phyloP scores from a whole-genome alignment of 2,797 vertebrate genomes.

The Jordanella pulchra region DNA sequence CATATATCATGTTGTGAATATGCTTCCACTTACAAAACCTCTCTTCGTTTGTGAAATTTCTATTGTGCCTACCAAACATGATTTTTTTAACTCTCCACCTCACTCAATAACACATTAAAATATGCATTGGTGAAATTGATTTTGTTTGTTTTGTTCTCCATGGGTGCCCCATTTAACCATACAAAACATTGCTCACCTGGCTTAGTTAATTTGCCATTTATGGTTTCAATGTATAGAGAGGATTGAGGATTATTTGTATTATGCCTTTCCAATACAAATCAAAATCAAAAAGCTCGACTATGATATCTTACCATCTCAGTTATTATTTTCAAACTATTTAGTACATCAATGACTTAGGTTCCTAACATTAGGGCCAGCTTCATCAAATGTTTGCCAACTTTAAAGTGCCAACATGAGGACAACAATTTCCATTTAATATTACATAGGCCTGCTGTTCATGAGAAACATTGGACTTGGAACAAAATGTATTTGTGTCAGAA shows the following conservation, averaged over 20 bases:
- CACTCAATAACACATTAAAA: too few relatives aligned
- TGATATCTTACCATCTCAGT: slow-evolving; percentile 6
- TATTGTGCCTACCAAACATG: too few relatives aligned
- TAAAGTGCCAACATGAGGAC: slow-evolving; percentile 13
- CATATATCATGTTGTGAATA: too few relatives aligned
- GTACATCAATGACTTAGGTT: slow-evolving; percentile 35
- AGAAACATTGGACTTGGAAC: slow-evolving; percentile 23
- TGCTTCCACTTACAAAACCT: too few relatives aligned
- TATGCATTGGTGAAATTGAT: too few relatives aligned
- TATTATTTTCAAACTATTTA: slow-evolving; percentile 21
- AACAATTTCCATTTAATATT: slow-evolving; percentile 42
- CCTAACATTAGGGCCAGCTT: slow-evolving; percentile 31
- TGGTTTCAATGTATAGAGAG: too few relatives aligned
- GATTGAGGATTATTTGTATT: neutral
- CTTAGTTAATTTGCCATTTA: too few relatives aligned
- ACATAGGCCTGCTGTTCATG: slow-evolving; percentile 43
- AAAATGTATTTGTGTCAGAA: slow-evolving; percentile 45
- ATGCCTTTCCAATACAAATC: neutral
- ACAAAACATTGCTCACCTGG: too few relatives aligned
- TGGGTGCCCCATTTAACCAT: too few relatives aligned
- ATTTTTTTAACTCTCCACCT: too few relatives aligned
- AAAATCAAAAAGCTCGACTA: slow-evolving; percentile 6
- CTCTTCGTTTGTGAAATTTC: too few relatives aligned
- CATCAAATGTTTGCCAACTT: slow-evolving; percentile 23
- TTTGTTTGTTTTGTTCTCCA: too few relatives aligned